Evolutionary conservation across 2,888 invertebrate genomes (phyloP).

Genomic region (Callyntrura guangdongensis): DNA sequence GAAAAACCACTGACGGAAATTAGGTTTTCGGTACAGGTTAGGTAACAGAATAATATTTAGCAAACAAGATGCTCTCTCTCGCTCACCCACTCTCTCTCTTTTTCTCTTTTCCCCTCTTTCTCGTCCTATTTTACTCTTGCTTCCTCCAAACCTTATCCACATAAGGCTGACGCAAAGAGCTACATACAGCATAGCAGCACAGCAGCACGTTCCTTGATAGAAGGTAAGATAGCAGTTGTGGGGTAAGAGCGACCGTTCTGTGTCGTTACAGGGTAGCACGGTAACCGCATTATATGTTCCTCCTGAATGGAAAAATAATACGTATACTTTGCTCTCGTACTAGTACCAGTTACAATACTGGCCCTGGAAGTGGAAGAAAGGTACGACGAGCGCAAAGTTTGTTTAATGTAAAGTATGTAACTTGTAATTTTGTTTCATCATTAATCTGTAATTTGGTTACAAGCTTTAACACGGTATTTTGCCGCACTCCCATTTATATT

Average conservation of each 20-base stretch:
- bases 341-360: background rate
- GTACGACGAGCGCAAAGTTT: background rate
- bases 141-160: background rate
- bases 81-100: background rate
- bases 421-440: conserved; percentile 65
- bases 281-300: conserved; percentile 13
- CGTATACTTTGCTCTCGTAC: background rate
- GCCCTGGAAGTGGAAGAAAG: background rate
- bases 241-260: background rate
- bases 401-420: conserved; percentile 29
- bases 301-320: background rate
- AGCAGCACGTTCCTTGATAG: background rate
- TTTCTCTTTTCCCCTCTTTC: too few relatives aligned
- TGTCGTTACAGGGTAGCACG: background rate
- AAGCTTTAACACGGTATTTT: background rate
- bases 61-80: conserved; percentile 22
- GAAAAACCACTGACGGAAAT: conserved; percentile 40
- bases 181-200: too few relatives aligned
- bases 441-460: conserved; percentile 63
- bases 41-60: conserved; percentile 31
- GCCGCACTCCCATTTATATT: conserved; percentile 50
- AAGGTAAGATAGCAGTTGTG: background rate
- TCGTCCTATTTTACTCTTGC: too few relatives aligned
- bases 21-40: conserved; percentile 9
- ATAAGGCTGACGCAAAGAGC: background rate